phyloP scores from a whole-genome alignment of 1,140 invertebrate species.

The Drosophila mauritiana region DNA sequence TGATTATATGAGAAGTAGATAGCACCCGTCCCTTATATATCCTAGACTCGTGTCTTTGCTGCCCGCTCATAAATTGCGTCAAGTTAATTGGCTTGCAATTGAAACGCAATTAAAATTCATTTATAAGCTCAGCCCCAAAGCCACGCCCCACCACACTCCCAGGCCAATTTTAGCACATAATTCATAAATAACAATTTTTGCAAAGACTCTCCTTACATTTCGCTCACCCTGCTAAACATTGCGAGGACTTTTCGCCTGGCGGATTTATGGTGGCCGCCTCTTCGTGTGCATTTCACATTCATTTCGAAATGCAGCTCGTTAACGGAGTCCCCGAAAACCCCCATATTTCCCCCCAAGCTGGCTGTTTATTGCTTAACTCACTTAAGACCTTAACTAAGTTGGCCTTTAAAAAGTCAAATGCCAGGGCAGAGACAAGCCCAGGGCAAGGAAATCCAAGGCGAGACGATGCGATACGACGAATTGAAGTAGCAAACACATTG shows the following conservation, averaged over 20 bases:
- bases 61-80: conserved; percentile 24
- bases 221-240: conserved; percentile 18
- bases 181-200: conserved; percentile 47
- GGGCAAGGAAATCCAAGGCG: conserved; percentile 27
- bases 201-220: background rate
- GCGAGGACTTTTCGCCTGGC: conserved; percentile 16
- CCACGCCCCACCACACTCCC: background rate
- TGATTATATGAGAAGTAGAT: background rate
- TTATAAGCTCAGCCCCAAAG: conserved; percentile 47
- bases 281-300: conserved; percentile 80
- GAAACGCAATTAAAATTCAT: conserved; percentile 75
- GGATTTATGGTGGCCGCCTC: conserved; percentile 51
- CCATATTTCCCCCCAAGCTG: background rate
- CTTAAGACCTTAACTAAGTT: conserved; percentile 60
- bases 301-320: conserved; percentile 74
- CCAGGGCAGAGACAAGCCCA: conserved; percentile 36
- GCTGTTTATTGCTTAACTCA: conserved; percentile 54
- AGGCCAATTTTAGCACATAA: conserved; percentile 59
- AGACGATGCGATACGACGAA: conserved; percentile 54
- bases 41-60: background rate
- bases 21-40: background rate
- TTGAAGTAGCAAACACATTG: conserved; percentile 62
- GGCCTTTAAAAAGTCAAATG: conserved; percentile 76
- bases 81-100: conserved; percentile 73
- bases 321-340: conserved; percentile 20